phyloP scores from a whole-genome alignment of 2,888 invertebrate species.

The Tipula helvola region DNA sequence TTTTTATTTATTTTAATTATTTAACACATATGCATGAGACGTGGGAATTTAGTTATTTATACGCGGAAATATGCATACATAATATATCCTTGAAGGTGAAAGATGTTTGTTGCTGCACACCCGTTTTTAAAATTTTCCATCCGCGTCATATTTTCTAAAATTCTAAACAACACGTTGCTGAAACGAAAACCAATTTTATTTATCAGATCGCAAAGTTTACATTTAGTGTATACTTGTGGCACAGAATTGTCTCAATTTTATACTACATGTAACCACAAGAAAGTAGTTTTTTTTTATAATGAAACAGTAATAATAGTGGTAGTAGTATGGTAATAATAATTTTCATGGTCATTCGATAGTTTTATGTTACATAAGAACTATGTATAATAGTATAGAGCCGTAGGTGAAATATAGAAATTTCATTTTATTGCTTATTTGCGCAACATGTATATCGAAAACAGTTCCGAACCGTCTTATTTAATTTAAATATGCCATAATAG shows the following conservation, averaged over 20 bases:
- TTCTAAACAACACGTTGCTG: not conserved
- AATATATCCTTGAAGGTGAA: too few species aligned
- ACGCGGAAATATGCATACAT: not conserved
- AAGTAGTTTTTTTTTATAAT: not conserved
- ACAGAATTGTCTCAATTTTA: not conserved
- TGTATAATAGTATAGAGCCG: not conserved
- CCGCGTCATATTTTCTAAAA: not conserved
- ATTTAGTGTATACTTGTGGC: not conserved
- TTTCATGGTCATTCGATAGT: conserved; percentile 7
- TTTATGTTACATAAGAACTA: not conserved
- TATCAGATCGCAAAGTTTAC: not conserved
- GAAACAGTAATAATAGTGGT: not conserved
- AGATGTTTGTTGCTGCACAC: not conserved
- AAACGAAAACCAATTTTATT: not conserved
- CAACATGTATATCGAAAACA: not conserved
- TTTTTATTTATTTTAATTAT: not conserved
- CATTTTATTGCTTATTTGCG: not conserved
- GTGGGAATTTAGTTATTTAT: not conserved
- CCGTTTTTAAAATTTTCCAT: not conserved
- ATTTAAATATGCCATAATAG: not conserved
- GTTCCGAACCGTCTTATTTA: not conserved
- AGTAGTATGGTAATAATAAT: not conserved
- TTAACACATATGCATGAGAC: not conserved
- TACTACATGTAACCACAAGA: not conserved
- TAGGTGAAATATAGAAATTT: not conserved